These are phyloP conservation scores for Nebria brevicollis DNA, from an alignment of 2,888 invertebrate species.

Conservation along the genomic window DNA sequence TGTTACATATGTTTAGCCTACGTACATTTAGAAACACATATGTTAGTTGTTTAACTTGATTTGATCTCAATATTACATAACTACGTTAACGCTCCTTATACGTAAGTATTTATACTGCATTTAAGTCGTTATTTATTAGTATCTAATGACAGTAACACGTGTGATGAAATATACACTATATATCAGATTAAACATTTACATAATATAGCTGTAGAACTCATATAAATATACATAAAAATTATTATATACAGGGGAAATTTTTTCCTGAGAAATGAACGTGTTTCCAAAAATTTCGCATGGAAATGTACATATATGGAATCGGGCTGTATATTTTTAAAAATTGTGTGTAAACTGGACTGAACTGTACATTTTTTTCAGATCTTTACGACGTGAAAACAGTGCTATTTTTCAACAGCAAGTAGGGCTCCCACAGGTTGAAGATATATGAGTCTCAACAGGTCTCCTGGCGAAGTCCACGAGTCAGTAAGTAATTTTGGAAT, in stretches of 20 bases:
- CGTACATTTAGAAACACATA: not conserved
- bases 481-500: slow-evolving; percentile 41
- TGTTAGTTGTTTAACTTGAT: not conserved
- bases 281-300: too few relatives aligned
- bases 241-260: too few relatives aligned
- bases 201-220: not conserved
- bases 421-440: slow-evolving; percentile 43
- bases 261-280: too few relatives aligned
- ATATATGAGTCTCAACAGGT: slow-evolving; percentile 45
- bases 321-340: not conserved
- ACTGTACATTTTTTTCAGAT: slow-evolving; percentile 23
- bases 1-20: not conserved
- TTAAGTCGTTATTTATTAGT: not conserved
- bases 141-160: not conserved
- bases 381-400: slow-evolving; percentile 41
- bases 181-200: not conserved
- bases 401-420: slow-evolving; percentile 36
- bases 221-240: too few relatives aligned
- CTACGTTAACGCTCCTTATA: not conserved
- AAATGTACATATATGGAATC: too few relatives aligned
- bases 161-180: not conserved
- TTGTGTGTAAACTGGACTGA: not conserved
- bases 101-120: not conserved
- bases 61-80: not conserved
- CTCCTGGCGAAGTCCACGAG: slow-evolving; percentile 19